A percentile compares a stretch with the other conserved stretches of the same genome.
Conservation (phyloP, 2,888 invertebrate genomes). For the Apotomis capreana region DNA sequence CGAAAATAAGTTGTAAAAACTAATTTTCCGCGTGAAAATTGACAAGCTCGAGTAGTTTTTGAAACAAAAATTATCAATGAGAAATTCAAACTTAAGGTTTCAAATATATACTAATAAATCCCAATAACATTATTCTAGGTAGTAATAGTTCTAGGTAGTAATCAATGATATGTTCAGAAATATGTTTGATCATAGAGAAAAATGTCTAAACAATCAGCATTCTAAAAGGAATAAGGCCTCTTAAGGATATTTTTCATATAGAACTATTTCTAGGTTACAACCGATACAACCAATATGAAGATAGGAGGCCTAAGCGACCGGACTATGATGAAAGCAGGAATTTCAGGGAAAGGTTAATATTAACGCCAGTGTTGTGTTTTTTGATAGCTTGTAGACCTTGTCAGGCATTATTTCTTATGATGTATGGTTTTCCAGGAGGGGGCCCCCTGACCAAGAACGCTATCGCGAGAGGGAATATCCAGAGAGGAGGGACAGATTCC, state of each 20-base stretch:
- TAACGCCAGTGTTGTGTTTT: neutral
- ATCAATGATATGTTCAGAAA: too few species aligned
- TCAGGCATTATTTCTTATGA: neutral
- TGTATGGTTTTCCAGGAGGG: constrained; percentile 8
- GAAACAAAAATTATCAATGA: too few species aligned
- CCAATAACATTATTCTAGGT: too few species aligned
- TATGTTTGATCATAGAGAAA: too few species aligned
- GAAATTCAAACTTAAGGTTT: too few species aligned
- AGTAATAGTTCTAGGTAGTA: too few species aligned
- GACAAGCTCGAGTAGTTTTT: too few species aligned
- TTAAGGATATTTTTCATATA: neutral
- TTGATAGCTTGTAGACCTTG: neutral
- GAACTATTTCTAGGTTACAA: constrained; percentile 58
- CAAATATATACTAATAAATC: too few species aligned
- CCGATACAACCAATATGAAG: constrained; percentile 70
- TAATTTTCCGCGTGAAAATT: too few species aligned
- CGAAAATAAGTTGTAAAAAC: too few species aligned
- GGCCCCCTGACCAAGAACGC: constrained; percentile 65
- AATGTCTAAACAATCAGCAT: too few species aligned
- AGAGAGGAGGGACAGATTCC: constrained; percentile 70
- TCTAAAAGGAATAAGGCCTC: too few species aligned
- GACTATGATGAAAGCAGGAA: constrained; percentile 66
- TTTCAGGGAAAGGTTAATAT: constrained; percentile 53
- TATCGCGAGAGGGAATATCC: constrained; percentile 67
- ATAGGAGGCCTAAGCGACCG: constrained; percentile 63